Conservation (phyloP, 2,888 invertebrate species). For the Agrotis puta region DNA sequence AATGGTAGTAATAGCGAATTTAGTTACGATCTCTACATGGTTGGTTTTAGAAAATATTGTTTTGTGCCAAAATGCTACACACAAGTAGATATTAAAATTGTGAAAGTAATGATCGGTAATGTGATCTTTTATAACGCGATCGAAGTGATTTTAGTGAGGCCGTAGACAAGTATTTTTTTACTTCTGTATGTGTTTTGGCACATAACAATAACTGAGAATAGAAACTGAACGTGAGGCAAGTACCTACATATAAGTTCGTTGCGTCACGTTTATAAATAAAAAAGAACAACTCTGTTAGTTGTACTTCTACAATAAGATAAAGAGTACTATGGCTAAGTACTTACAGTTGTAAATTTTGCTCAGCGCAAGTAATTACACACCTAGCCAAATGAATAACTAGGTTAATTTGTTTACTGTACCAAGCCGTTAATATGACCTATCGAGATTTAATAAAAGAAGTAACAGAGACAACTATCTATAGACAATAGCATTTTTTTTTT, state of each 20-base stretch:
- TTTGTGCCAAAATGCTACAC: constrained; percentile 30
- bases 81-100: background rate
- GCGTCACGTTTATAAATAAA: constrained; percentile 35
- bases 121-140: too few relatives aligned
- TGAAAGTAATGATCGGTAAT: background rate
- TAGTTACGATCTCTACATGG: constrained; percentile 62
- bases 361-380: constrained; percentile 88
- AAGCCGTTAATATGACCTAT: constrained; percentile 17
- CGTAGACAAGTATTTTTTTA: too few relatives aligned
- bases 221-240: constrained; percentile 47
- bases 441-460: background rate
- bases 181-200: constrained; percentile 22
- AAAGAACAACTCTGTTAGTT: constrained; percentile 41
- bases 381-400: constrained; percentile 87
- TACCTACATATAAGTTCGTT: constrained; percentile 24
- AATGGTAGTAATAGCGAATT: constrained; percentile 65
- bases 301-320: constrained; percentile 50
- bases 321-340: constrained; percentile 76
- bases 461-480: background rate
- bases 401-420: constrained; percentile 75
- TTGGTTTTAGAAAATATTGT: constrained; percentile 30
- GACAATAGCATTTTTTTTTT: background rate
- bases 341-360: constrained; percentile 88
- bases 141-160: too few relatives aligned
- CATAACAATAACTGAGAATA: constrained; percentile 25